Conservation (phyloP, 1,140 invertebrate genomes). For the Sitobion miscanthi region DNA sequence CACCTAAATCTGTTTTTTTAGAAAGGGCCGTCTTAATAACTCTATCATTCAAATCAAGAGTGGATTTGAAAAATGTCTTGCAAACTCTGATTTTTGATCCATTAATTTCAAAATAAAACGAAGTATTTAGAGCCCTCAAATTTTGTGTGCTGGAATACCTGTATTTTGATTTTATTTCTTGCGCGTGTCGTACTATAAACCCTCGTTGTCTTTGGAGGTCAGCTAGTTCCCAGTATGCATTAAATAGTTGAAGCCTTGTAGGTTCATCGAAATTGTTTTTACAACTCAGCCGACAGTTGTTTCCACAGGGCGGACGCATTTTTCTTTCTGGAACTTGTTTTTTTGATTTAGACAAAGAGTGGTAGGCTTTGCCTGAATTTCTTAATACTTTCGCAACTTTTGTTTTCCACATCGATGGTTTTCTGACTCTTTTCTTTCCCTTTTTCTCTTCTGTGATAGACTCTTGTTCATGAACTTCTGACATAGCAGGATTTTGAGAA, state of each 20-base stretch:
- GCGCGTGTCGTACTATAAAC: no score
- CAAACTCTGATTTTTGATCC: constrained; percentile 12
- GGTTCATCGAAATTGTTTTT: constrained; percentile 5
- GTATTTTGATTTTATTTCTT: no score
- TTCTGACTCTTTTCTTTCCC: not conserved
- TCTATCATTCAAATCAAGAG: constrained; percentile 34
- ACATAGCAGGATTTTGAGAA: constrained; percentile 20
- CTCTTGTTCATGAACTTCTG: constrained; percentile 23
- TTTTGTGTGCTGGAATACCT: no score
- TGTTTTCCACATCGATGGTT: constrained; percentile 21
- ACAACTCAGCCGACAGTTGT: not conserved
- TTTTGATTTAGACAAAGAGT: constrained; percentile 27
- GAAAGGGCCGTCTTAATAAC: constrained; percentile 13
- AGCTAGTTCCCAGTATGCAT: no score
- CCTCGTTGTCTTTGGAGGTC: no score
- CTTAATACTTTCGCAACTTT: constrained; percentile 5
- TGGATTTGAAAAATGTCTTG: constrained; percentile 10
- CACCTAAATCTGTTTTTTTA: constrained; percentile 34
- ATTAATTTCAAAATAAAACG: not conserved
- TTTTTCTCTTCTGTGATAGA: not conserved
- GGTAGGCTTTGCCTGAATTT: constrained; percentile 32
- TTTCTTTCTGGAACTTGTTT: constrained; percentile 32
- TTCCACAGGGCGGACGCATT: not conserved
- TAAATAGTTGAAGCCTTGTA: not conserved
- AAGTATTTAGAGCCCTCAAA: no score